phyloP scores from a whole-genome alignment of 2,113 vertebrate species.

The Zosterops hypoxanthus region DNA sequence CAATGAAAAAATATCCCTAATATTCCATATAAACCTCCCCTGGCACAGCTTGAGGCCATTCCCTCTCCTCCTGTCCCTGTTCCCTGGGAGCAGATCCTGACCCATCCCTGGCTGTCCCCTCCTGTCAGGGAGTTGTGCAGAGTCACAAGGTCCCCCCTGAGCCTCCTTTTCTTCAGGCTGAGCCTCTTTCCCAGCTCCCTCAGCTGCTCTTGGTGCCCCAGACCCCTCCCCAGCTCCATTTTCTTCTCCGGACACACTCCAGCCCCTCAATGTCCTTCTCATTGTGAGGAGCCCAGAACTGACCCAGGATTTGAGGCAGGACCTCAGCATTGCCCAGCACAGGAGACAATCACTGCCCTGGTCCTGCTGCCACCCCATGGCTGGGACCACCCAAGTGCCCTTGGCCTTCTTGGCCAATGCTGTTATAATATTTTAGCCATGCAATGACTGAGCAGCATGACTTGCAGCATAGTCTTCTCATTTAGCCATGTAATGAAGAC shows the following conservation, averaged over 20 bases:
- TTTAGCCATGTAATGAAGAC: background rate
- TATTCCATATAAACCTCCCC: accelerated
- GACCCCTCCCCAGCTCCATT: background rate
- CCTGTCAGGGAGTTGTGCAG: background rate
- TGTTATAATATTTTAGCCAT: background rate
- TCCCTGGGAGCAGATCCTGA: background rate
- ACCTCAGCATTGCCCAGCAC: background rate
- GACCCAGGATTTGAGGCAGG: accelerated
- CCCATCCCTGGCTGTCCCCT: accelerated
- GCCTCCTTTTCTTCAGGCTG: background rate
- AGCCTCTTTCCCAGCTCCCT: background rate
- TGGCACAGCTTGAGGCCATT: accelerated
- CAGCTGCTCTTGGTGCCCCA: background rate
- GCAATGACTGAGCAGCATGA: too few species aligned
- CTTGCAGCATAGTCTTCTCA: too few species aligned
- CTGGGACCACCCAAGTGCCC: background rate
- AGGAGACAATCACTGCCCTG: background rate
- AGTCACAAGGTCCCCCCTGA: background rate
- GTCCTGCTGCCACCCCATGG: accelerated
- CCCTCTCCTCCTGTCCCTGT: accelerated
- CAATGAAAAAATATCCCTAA: too few species aligned
- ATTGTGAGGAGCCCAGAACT: background rate
- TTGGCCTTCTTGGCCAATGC: background rate
- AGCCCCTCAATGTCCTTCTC: background rate
- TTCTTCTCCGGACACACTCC: background rate